Conservation (phyloP, 2,113 vertebrate species). For the Leptobrachium ailaonicum region DNA sequence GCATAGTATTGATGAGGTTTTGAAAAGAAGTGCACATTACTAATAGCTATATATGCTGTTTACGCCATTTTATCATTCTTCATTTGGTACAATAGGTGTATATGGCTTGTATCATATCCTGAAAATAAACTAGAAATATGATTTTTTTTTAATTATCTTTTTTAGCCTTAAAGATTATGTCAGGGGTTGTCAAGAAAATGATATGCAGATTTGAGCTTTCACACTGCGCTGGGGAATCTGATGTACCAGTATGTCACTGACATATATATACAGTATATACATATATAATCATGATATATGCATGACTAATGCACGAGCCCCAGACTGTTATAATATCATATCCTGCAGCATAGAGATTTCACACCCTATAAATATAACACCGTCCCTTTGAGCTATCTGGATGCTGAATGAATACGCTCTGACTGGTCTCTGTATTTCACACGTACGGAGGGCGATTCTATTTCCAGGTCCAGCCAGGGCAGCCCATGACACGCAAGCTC, state of each 20-base stretch:
- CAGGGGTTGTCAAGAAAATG: no score
- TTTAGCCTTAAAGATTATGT: no score
- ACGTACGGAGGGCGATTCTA: background rate
- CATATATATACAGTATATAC: background rate
- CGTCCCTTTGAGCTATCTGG: background rate
- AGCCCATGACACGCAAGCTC: background rate
- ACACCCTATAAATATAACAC: background rate
- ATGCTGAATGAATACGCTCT: background rate
- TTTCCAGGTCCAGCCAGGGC: background rate
- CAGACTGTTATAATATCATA: background rate
- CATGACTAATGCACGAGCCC: background rate
- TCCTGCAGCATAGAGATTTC: background rate
- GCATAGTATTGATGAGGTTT: no score
- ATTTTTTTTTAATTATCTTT: no score
- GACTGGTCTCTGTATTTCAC: background rate
- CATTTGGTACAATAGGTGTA: no score
- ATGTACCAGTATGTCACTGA: background rate
- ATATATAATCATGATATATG: background rate
- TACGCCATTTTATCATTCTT: no score
- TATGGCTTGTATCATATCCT: no score
- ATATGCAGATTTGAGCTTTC: no score
- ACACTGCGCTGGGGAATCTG: no score
- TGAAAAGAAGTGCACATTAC: no score
- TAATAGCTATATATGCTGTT: no score
- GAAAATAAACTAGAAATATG: no score